A percentile compares a stretch with the other conserved stretches of the same genome.
Conservation (phyloP, 2,888 invertebrate genomes). For the Patella pellucida region DNA sequence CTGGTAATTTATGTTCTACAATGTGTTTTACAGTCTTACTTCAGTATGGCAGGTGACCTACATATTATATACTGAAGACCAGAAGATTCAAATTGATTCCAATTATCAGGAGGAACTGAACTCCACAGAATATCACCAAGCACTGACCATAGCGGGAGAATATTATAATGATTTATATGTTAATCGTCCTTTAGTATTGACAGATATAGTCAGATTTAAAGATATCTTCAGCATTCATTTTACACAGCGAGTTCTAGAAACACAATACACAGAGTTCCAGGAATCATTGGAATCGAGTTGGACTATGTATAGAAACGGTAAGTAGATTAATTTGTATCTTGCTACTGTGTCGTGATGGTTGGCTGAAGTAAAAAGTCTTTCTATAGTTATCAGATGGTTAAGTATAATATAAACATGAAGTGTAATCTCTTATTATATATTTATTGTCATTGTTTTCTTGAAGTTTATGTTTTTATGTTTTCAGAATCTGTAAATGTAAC, state of each 20-base stretch:
- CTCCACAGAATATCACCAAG: neutral
- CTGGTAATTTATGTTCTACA: no score
- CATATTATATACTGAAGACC: neutral
- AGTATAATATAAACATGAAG: no score
- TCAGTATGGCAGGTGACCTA: neutral
- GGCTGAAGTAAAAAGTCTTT: no score
- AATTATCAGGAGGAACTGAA: constrained; percentile 1
- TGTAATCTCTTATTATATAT: no score
- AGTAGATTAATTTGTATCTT: neutral
- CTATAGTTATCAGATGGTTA: no score
- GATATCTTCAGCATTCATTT: neutral
- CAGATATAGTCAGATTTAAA: neutral
- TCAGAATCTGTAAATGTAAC: neutral
- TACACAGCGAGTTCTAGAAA: constrained; percentile 2
- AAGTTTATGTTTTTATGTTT: neutral
- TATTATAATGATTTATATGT: neutral
- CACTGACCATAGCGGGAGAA: neutral
- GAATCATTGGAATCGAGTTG: neutral
- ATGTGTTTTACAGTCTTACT: neutral
- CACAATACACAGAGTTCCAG: neutral
- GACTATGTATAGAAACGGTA: neutral
- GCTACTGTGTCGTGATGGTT: no score
- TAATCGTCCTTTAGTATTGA: neutral
- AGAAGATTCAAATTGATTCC: neutral
- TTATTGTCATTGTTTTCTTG: no score